A percentile compares a stretch with the other conserved stretches of the same genome.
These are phyloP conservation scores for Dendrolimus punctatus DNA, from an alignment of 1,140 invertebrate genomes.

Conservation along the genomic window DNA sequence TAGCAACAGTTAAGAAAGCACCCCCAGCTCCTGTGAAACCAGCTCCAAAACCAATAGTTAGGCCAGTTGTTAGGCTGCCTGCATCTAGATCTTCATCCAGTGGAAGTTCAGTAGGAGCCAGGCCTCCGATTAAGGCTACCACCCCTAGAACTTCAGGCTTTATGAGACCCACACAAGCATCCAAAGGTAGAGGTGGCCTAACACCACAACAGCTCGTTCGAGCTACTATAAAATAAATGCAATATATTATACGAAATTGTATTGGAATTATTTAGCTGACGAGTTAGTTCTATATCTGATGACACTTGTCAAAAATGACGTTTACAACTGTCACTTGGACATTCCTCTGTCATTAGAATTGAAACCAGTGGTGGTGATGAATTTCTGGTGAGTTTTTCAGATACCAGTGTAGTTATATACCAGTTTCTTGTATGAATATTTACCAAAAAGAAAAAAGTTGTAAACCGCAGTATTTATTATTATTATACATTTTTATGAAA, in stretches of 20 bases:
- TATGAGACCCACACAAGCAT: constrained; percentile 73
- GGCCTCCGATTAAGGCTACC: constrained; percentile 38
- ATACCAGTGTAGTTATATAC: too few species aligned
- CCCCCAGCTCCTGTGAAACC: constrained; percentile 55
- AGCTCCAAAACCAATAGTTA: constrained; percentile 47
- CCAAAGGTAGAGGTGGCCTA: constrained; percentile 45
- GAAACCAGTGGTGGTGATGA: too few species aligned
- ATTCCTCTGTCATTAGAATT: too few species aligned
- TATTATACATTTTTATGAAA: too few species aligned
- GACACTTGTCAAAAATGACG: background rate
- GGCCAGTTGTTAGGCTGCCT: constrained; percentile 68
- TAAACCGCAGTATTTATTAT: too few species aligned
- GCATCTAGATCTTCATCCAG: constrained; percentile 82
- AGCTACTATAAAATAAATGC: constrained; percentile 37
- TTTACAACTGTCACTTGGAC: too few species aligned
- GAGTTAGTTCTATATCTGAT: background rate
- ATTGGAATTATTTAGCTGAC: background rate
- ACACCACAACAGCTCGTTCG: constrained; percentile 32
- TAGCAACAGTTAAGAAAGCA: constrained; percentile 82
- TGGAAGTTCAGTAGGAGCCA: constrained; percentile 77
- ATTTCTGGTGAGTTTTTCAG: too few species aligned
- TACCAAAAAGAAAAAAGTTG: too few species aligned
- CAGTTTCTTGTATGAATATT: too few species aligned
- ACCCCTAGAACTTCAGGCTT: constrained; percentile 66
- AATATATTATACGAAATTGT: background rate